Evolutionary conservation across 2,113 vertebrate genomes (phyloP).

Genomic region (Eubucco bourcierii): DNA sequence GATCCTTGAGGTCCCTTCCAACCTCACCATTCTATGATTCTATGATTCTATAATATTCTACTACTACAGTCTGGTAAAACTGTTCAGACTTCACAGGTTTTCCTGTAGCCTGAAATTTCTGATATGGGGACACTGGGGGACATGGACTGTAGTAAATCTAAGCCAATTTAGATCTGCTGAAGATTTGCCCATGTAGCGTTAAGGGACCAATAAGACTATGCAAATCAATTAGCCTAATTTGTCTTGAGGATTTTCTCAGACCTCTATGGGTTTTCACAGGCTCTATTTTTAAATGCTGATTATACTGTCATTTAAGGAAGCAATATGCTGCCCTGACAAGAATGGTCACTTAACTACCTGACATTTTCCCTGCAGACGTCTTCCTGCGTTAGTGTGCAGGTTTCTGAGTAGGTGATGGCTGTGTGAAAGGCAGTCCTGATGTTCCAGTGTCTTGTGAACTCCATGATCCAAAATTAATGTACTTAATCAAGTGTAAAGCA

Average conservation of each 20-base stretch:
- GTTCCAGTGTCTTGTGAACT: conserved; percentile 58
- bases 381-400: not conserved
- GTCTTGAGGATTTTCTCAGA: not conserved
- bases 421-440: conserved; percentile 15
- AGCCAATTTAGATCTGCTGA: not conserved
- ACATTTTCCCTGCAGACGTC: not conserved
- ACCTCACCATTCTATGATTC: no score
- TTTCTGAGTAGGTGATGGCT: conserved; percentile 36
- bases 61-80: not conserved
- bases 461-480: conserved; percentile 61
- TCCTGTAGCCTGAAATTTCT: not conserved
- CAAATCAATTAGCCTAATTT: conserved; percentile 34
- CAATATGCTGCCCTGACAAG: not conserved
- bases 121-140: not conserved
- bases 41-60: not conserved
- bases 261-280: not conserved
- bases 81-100: not conserved
- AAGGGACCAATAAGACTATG: not conserved
- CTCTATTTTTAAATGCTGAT: conserved; percentile 26
- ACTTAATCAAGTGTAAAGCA: conserved; percentile 68
- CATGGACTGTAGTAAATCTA: not conserved
- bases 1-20: no score
- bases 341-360: not conserved
- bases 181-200: not conserved
- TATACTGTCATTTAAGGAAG: conserved; percentile 13